Evolutionary conservation across 2,888 invertebrate genomes (phyloP).

Genomic region (Andrena camellia): DNA sequence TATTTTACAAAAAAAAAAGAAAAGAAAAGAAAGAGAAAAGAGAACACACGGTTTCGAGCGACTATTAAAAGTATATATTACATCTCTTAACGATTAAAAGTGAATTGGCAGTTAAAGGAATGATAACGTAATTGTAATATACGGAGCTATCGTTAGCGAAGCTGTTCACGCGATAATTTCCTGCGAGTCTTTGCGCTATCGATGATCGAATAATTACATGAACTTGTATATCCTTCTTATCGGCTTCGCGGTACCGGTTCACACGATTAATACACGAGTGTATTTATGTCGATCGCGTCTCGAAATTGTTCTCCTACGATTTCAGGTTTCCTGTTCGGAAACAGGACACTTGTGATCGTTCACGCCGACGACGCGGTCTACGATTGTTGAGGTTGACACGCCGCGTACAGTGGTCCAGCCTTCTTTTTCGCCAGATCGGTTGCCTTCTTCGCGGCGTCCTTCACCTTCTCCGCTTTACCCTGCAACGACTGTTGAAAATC

Average conservation of each 20-base stretch:
- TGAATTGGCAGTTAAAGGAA: conserved; percentile 67
- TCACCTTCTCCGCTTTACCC: conserved; percentile 88
- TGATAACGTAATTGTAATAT: conserved; percentile 47
- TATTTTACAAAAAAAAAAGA: not conserved
- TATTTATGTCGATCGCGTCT: not conserved
- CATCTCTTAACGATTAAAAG: conserved; percentile 23
- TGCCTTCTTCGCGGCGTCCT: conserved; percentile 92
- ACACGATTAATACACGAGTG: not conserved
- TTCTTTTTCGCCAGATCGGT: conserved; percentile 91
- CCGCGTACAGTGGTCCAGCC: conserved; percentile 85
- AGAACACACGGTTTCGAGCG: not conserved
- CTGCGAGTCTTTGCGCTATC: not conserved
- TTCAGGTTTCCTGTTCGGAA: conserved; percentile 3
- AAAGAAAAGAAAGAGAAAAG: not conserved
- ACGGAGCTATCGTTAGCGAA: not conserved
- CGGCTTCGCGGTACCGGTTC: not conserved
- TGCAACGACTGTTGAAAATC: conserved; percentile 81
- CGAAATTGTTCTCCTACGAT: not conserved
- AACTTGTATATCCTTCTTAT: conserved; percentile 2
- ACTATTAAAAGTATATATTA: conserved; percentile 1
- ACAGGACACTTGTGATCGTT: conserved; percentile 4
- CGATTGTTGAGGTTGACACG: conserved; percentile 82
- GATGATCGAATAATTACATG: not conserved
- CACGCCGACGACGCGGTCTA: conserved; percentile 61
- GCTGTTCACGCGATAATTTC: conserved; percentile 15